These are phyloP conservation scores for Sorex araneus DNA, from an alignment of 2,113 vertebrate genomes.

Conservation along the genomic window DNA sequence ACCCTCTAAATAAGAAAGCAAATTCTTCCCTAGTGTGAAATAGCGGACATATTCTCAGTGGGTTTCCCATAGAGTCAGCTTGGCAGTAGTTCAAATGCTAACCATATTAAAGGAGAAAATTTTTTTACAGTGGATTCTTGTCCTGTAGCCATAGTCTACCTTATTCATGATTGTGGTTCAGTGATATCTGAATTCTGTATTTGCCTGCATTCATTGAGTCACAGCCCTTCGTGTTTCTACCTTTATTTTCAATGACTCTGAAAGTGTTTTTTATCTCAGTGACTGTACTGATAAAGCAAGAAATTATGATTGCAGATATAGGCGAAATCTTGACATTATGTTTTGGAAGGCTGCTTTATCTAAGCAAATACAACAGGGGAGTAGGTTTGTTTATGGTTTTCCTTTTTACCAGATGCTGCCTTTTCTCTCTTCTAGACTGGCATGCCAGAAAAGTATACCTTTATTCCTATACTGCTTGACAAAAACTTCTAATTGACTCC, in stretches of 20 bases:
- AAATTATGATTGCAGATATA: conserved; percentile 70
- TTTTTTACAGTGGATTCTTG: not conserved
- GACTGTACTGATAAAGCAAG: conserved; percentile 38
- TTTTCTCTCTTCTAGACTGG: conserved; percentile 20
- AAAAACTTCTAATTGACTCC: conserved; percentile 33
- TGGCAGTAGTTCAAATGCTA: conserved; percentile 4
- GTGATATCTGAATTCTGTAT: not conserved
- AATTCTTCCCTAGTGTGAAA: conserved; percentile 39
- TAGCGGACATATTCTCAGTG: not conserved
- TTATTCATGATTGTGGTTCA: not conserved
- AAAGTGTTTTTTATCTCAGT: conserved; percentile 29
- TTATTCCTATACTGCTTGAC: conserved; percentile 27
- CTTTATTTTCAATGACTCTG: not conserved
- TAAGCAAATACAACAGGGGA: conserved; percentile 70
- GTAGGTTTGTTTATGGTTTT: conserved; percentile 70
- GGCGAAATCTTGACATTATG: conserved; percentile 71
- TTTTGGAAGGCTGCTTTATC: conserved; percentile 77
- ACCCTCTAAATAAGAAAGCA: not conserved
- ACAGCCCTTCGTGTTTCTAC: not conserved
- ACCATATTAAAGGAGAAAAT: not conserved
- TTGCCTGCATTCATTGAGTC: conserved; percentile 8
- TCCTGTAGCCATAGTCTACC: not conserved
- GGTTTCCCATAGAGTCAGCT: not conserved
- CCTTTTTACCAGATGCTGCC: conserved; percentile 61
- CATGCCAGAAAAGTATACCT: conserved; percentile 52